Conservation (phyloP, 2,797 vertebrate species). For the Myotis planiceps region DNA sequence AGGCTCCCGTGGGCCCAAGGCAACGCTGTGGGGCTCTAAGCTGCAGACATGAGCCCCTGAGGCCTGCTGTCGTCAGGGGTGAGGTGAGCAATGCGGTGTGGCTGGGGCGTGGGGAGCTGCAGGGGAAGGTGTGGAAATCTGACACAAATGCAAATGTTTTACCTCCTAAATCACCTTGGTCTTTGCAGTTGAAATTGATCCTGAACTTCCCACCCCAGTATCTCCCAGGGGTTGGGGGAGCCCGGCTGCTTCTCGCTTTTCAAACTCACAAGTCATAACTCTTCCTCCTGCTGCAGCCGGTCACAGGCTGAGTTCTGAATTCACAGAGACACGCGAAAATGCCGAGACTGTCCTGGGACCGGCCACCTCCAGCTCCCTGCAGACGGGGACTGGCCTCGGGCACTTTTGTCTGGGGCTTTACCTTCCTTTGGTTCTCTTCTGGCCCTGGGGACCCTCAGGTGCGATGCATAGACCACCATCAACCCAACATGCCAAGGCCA, state of each 20-base stretch:
- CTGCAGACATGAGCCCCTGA: not conserved
- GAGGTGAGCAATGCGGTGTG: not conserved
- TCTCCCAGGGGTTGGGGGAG: not conserved
- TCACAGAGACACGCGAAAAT: not conserved
- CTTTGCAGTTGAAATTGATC: not conserved
- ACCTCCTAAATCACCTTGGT: constrained; percentile 75
- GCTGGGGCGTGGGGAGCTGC: not conserved
- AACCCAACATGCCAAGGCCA: not conserved
- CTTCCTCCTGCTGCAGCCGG: not conserved
- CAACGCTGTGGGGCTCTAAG: not conserved
- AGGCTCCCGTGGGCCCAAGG: not conserved
- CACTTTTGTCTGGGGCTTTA: accelerated
- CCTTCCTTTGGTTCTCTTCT: not conserved
- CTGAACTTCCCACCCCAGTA: constrained; percentile 44
- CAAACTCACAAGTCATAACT: constrained; percentile 68
- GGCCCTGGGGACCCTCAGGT: accelerated
- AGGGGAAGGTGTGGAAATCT: constrained; percentile 68
- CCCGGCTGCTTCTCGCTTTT: constrained; percentile 21
- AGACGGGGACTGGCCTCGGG: accelerated
- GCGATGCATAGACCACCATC: accelerated
- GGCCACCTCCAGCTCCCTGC: accelerated
- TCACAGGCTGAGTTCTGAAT: not conserved
- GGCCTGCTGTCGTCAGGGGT: not conserved
- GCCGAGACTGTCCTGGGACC: not conserved
- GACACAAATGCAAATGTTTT: constrained; percentile 58